Evolutionary conservation across 2,888 invertebrate genomes (phyloP), one percentile per base, ranked within the genome.

Genomic region (Agrotis clavis): DNA sequence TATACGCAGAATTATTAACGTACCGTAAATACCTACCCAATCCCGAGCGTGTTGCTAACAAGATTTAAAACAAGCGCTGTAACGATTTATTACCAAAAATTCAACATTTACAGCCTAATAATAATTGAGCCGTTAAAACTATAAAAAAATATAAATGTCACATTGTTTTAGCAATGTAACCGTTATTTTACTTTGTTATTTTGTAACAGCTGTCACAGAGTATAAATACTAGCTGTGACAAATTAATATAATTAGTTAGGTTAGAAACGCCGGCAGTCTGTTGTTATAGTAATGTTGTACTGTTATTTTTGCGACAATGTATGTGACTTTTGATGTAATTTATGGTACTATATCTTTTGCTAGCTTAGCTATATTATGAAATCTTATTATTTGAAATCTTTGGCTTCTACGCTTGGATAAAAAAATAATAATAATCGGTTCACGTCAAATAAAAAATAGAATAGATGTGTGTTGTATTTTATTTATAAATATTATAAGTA

Each of bases 101-200:
- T 77, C 18, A 19, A 70, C 57, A 35, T 73, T 73, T 57, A 73
- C 45, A 51, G 11, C 45, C 35, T 51, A 70, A 57, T 70, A 41
- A 74, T 74, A 67, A 67, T 35, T 53, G 18, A 74, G 56, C 14
- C 13, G 1, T n/a, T 62, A 50, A 57, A 57, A 50, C 50, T 18
- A 47, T 69, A 70, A 51, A 77, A 51, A n/a, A 48, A 30, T 30
- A 64, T 61, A 75, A 77, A 80, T 48, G 81, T 76, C 77, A 81
- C 81, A 67, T 54, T 64, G 47, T 77, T 77, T 81, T 56, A 72
- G 41, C 25, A 19, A 25, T 7, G 51, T n/a, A n/a, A 18, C 16
- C 11, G 14, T 63, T 47, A 50, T 21, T 75, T 41, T 47, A 30
- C n/a, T 16, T 16, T 62, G 11, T 66, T 65, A 70, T 63, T 48